phyloP scores from a whole-genome alignment of 2,797 vertebrate species.

The Eupleurogrammus muticus region DNA sequence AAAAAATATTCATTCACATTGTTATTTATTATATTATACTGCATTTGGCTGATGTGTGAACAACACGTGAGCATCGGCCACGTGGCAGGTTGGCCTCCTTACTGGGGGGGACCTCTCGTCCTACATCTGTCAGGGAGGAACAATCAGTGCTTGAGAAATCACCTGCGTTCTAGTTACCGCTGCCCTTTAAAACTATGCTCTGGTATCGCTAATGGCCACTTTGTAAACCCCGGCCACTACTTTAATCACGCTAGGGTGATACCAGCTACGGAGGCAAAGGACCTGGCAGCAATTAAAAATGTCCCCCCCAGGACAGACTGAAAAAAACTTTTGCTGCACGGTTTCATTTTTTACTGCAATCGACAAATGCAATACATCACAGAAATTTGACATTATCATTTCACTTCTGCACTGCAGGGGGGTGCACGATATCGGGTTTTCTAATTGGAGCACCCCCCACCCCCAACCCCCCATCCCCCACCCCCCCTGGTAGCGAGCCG shows the following conservation, averaged over 20 bases:
- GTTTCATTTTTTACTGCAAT: neutral
- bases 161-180: conserved; percentile 8
- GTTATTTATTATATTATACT: neutral
- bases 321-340: neutral
- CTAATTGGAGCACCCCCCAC: conserved; percentile 65
- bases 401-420: conserved; percentile 14
- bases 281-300: neutral
- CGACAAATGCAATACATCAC: neutral
- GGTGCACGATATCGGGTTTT: conserved; percentile 42
- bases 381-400: conserved; percentile 9
- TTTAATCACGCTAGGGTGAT: conserved; percentile 4
- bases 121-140: conserved; percentile 59
- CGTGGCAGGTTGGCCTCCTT: conserved; percentile 16
- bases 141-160: conserved; percentile 46
- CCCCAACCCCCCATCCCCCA: too few relatives aligned
- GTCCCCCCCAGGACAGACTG: neutral
- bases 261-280: conserved; percentile 4
- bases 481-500: conserved; percentile 71
- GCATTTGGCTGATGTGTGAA: neutral
- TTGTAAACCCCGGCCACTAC: neutral
- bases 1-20: neutral
- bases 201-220: conserved; percentile 2
- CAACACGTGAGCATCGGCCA: conserved; percentile 26
- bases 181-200: conserved; percentile 9
- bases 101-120: conserved; percentile 4